Percentiles rank a stretch among this genome's conserved stretches.
Conservation (phyloP, 2,888 invertebrate species). For the Conus canariensis region DNA sequence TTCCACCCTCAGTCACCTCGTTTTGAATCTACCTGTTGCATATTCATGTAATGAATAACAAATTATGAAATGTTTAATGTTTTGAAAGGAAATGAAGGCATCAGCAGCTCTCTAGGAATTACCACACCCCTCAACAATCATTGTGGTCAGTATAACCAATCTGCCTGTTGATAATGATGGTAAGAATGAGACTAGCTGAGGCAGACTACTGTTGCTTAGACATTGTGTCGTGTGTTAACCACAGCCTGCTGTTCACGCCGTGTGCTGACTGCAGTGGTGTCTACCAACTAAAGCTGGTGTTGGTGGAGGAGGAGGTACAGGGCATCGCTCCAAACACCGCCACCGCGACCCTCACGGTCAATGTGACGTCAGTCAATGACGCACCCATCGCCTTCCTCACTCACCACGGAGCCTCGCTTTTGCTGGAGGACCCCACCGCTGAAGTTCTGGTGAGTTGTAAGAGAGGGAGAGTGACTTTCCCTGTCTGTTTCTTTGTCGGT, state of each 20-base stretch:
- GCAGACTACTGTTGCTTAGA: no score
- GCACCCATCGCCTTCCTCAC: conserved; percentile 53
- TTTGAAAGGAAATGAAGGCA: no score
- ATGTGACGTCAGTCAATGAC: conserved; percentile 51
- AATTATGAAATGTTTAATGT: neutral
- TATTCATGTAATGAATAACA: neutral
- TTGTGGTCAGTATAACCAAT: no score
- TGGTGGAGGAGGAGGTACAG: conserved; percentile 53
- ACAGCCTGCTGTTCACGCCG: conserved; percentile 55
- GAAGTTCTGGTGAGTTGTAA: conserved; percentile 45
- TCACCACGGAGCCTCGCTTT: conserved; percentile 41
- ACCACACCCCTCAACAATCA: no score
- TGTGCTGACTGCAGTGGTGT: conserved; percentile 55
- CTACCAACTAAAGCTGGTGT: conserved; percentile 42
- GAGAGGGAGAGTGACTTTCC: neutral
- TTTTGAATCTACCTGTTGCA: no score
- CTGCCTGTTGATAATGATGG: no score
- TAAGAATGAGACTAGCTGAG: no score
- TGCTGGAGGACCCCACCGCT: conserved; percentile 52
- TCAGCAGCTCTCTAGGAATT: no score
- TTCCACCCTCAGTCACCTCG: no score
- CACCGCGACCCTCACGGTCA: conserved; percentile 47
- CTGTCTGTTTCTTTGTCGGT: neutral
- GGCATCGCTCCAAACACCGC: conserved; percentile 52
- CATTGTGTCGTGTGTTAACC: no score